Evolutionary conservation across 2,113 vertebrate genomes (phyloP), one percentile per base, ranked within the genome.

Genomic region (Equus przewalskii): DNA sequence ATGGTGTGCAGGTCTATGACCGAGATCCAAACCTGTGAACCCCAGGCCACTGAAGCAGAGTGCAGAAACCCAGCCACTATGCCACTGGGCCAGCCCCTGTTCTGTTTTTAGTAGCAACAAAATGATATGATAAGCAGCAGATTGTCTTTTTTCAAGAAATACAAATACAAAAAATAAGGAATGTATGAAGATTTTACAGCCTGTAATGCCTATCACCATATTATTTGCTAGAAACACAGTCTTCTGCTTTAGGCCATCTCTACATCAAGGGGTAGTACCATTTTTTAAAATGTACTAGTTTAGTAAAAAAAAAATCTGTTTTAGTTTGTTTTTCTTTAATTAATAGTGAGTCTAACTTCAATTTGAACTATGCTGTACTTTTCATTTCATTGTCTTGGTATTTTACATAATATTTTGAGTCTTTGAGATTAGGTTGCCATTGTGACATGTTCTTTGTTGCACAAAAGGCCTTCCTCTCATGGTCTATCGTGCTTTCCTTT

Each of bases 341-440:
- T 88, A 90, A 94, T 28, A 70, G 22, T 26, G 26, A 88, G 56
- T 51, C 65, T 89, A 79, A 80, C 86, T 72, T 73, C 28, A 85
- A 36, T 36, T 76, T 87, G 60, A 64, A 82, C 49, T 89, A 3
- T 46, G 33, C 33, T 56, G 4, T 67, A 56, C 9, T 54, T 95
- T 95, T 85, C 19, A 67, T 70, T 89, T 79, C 4, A 56, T 78
- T 56, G 5, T 91, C 13, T 54, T 78, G 84, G 56, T 36, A 51
- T 89, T 89, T 85, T 30, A 67, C 56, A 89, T 10, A 67, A 54
- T 49, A 5, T 49, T n/a, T 79, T 76, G 18, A 75, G 24, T 13
- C 70, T 44, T 33, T 46, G 22, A 94, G 70, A 91, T 69, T 88
- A 36, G 5, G 46, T 26, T n/a, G 26, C 14, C 19, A 56, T 65